Evolutionary conservation across 2,888 invertebrate species (phyloP).

Genomic region (Pristionchus exspectatus): DNA sequence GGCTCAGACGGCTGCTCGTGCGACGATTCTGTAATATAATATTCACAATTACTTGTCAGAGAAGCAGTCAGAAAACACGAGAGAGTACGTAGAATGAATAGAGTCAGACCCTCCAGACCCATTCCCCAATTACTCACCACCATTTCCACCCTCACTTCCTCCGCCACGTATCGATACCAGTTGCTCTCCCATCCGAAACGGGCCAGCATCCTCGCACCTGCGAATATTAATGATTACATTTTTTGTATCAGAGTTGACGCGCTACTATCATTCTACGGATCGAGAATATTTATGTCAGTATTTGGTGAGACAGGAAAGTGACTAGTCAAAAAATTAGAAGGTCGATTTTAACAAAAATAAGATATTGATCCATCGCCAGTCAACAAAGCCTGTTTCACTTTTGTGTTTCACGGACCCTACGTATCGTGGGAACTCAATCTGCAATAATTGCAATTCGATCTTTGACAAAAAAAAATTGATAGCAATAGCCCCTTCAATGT

Average conservation of each 20-base stretch:
- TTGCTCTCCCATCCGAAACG: slow-evolving; percentile 74
- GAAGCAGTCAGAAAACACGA: not conserved
- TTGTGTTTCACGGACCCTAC: not conserved
- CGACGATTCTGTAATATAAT: slow-evolving; percentile 6
- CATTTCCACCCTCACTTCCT: slow-evolving; percentile 32
- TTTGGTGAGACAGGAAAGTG: not conserved
- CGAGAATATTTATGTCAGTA: not conserved
- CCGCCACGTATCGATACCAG: slow-evolving; percentile 59
- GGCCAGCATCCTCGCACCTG: slow-evolving; percentile 65
- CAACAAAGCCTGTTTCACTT: too few species aligned
- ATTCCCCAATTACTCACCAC: not conserved
- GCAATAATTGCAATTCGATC: too few species aligned
- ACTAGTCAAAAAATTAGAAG: too few species aligned
- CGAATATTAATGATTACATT: not conserved
- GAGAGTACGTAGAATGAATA: not conserved
- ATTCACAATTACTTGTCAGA: too few species aligned
- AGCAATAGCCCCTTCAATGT: too few species aligned
- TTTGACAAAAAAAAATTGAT: too few species aligned
- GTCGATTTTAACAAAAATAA: too few species aligned
- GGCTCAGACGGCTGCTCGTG: slow-evolving; percentile 21
- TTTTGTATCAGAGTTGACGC: too few species aligned
- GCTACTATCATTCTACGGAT: too few species aligned
- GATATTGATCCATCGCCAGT: not conserved
- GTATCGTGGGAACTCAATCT: not conserved
- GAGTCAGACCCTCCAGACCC: not conserved